Evolutionary conservation across 2,888 invertebrate species (phyloP).

Genomic region (Spialia ferax): DNA sequence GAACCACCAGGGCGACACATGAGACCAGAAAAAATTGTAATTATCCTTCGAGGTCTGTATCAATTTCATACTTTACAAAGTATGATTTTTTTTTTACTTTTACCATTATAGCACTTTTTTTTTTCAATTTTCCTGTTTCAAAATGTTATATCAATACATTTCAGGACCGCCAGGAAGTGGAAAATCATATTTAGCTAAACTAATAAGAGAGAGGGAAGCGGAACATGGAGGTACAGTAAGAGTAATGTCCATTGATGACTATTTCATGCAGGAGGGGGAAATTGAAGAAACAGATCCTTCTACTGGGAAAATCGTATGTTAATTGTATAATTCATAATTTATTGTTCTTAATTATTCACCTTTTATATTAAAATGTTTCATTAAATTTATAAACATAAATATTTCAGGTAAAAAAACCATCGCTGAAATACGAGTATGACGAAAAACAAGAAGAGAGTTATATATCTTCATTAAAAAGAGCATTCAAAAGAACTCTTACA

Average conservation of each 20-base stretch:
- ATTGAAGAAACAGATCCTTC: slow-evolving; percentile 89
- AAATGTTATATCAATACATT: slow-evolving; percentile 33
- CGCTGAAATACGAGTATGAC: slow-evolving; percentile 96
- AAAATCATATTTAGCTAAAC: slow-evolving; percentile 95
- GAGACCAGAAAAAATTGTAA: slow-evolving; percentile 93
- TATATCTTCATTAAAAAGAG: slow-evolving; percentile 92
- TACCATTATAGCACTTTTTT: neutral
- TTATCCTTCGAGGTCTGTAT: slow-evolving; percentile 93
- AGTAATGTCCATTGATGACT: slow-evolving; percentile 97
- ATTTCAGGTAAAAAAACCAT: slow-evolving; percentile 85
- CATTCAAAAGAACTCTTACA: slow-evolving; percentile 95
- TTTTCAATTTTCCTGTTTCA: neutral
- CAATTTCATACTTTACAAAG: too few relatives aligned
- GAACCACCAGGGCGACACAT: slow-evolving; percentile 92
- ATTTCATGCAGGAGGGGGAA: slow-evolving; percentile 96
- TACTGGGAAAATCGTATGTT: slow-evolving; percentile 90
- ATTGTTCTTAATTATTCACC: too few relatives aligned
- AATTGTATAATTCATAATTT: neutral
- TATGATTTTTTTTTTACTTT: neutral
- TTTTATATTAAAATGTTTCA: too few relatives aligned
- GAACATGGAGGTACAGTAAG: slow-evolving; percentile 96
- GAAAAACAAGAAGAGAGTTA: slow-evolving; percentile 94
- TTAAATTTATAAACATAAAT: neutral
- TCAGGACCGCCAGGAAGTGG: slow-evolving; percentile 96
- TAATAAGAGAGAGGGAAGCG: slow-evolving; percentile 94